Evolutionary conservation across 2,797 vertebrate genomes (phyloP).

Genomic region (Sternarchorhynchus goeldii): DNA sequence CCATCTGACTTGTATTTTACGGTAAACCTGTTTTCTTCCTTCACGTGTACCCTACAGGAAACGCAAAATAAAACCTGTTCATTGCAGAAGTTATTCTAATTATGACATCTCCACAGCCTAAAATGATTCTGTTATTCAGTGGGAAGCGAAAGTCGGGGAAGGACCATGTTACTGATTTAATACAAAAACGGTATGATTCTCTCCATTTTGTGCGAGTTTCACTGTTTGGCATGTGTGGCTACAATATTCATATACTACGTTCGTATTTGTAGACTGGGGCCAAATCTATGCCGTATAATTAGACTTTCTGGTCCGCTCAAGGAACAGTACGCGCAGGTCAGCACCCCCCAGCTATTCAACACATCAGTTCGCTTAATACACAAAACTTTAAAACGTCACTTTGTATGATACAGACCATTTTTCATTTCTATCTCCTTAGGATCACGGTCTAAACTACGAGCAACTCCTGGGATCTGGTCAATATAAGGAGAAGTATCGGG

Average conservation of each 20-base stretch:
- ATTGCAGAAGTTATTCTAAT: not conserved
- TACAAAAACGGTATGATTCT: slow-evolving; percentile 66
- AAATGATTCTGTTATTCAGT: slow-evolving; percentile 73
- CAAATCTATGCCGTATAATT: slow-evolving; percentile 65
- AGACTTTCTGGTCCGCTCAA: slow-evolving; percentile 77
- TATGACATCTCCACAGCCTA: slow-evolving; percentile 56
- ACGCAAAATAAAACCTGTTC: not conserved
- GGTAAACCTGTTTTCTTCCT: not conserved
- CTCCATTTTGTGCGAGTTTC: not conserved
- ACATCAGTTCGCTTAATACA: too few relatives aligned
- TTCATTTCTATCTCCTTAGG: slow-evolving; percentile 67
- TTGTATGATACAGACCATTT: not conserved
- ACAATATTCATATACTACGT: not conserved
- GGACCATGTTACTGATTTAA: slow-evolving; percentile 73
- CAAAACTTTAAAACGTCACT: too few relatives aligned
- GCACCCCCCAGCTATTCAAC: too few relatives aligned
- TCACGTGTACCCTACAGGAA: not conserved
- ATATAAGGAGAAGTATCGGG: slow-evolving; percentile 85
- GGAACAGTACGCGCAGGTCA: slow-evolving; percentile 72
- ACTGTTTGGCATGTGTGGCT: not conserved
- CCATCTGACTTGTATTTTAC: not conserved
- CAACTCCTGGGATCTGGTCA: slow-evolving; percentile 81
- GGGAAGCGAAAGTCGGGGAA: slow-evolving; percentile 81
- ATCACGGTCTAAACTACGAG: slow-evolving; percentile 80
- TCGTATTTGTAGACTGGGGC: slow-evolving; percentile 62